phyloP scores from a whole-genome alignment of 2,113 vertebrate species.

The Gymnogyps californianus region DNA sequence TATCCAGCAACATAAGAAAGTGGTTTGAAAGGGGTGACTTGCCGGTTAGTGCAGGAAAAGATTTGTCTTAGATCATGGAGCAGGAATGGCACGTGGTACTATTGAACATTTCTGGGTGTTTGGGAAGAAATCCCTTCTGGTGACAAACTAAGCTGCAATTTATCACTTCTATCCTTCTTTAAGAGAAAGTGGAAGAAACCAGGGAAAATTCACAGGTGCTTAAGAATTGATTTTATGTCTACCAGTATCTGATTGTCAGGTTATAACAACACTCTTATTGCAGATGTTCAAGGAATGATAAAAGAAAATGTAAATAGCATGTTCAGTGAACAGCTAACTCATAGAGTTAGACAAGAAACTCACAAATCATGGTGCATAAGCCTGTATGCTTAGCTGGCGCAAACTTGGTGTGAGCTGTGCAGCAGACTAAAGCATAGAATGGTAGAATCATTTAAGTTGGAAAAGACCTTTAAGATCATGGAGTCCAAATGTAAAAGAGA shows the following conservation, averaged over 20 bases:
- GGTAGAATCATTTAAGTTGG: not conserved
- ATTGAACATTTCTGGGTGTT: not conserved
- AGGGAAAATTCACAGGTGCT: not conserved
- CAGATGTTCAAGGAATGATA: not conserved
- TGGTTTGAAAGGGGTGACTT: not conserved
- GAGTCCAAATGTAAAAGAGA: fast-evolving
- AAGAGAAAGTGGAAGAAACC: not conserved
- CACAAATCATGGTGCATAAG: not conserved
- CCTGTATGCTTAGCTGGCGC: not conserved
- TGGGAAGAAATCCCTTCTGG: not conserved
- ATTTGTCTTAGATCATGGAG: not conserved
- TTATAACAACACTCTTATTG: not conserved
- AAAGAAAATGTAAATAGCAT: not conserved
- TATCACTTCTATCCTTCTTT: not conserved
- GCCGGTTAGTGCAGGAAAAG: not conserved
- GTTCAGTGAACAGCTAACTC: not conserved
- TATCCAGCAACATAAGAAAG: not conserved
- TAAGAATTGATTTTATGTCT: slow-evolving; percentile 9
- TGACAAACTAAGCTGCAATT: not conserved
- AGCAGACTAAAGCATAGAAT: not conserved
- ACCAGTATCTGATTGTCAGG: not conserved
- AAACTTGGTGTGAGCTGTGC: not conserved
- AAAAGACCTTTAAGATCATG: not conserved
- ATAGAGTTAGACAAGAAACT: not conserved
- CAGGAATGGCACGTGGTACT: not conserved